A percentile compares a stretch with the other conserved stretches of the same genome.
These are phyloP conservation scores for Dendrolimus kikuchii DNA, from an alignment of 1,140 invertebrate species.

Conservation along the genomic window DNA sequence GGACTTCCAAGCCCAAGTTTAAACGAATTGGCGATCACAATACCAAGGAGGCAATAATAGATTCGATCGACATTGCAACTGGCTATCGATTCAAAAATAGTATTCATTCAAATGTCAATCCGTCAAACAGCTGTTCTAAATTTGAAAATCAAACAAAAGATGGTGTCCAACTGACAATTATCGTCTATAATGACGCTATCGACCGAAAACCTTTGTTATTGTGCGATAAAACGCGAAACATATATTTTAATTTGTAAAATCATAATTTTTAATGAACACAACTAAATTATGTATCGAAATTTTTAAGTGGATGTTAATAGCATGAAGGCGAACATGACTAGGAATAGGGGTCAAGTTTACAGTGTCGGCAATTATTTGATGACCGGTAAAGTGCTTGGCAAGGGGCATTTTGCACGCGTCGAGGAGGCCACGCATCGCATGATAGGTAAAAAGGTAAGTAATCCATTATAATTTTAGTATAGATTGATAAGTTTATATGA, in stretches of 20 bases:
- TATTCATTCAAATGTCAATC: conserved; percentile 14
- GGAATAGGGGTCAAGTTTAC: conserved; percentile 51
- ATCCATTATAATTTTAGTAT: neutral
- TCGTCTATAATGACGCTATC: conserved; percentile 24
- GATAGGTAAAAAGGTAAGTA: conserved; percentile 69
- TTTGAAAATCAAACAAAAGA: conserved; percentile 21
- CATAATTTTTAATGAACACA: conserved; percentile 12
- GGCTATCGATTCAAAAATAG: conserved; percentile 8
- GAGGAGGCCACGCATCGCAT: conserved; percentile 73
- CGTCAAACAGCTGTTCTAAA: conserved; percentile 14
- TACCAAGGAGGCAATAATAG: no score
- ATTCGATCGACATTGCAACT: no score
- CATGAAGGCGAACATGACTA: conserved; percentile 36
- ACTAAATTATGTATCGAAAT: conserved; percentile 32
- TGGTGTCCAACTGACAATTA: conserved; percentile 10
- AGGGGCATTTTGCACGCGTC: conserved; percentile 75
- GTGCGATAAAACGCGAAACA: conserved; percentile 11
- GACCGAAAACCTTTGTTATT: conserved; percentile 14
- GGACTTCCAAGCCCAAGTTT: no score
- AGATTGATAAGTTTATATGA: no score
- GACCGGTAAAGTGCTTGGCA: conserved; percentile 73
- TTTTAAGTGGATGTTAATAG: conserved; percentile 25
- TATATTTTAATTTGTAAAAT: conserved; percentile 10
- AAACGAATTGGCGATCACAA: no score
- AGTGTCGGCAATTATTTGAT: conserved; percentile 74